These are phyloP conservation scores for Opisthocomus hoazin DNA, from an alignment of 2,113 vertebrate species.

Conservation along the genomic window DNA sequence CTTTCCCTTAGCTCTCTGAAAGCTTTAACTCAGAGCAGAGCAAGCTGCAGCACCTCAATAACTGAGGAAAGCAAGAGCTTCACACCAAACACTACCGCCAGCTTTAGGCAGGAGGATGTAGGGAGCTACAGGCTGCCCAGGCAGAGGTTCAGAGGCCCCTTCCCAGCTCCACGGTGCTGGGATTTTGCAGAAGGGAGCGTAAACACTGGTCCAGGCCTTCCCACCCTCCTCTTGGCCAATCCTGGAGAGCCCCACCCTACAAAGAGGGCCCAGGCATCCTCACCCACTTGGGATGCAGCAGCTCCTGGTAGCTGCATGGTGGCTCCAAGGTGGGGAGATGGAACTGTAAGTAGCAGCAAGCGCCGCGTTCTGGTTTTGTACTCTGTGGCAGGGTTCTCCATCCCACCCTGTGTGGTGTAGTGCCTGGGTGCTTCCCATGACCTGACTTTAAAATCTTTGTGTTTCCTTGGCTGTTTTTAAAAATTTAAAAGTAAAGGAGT, in stretches of 20 bases:
- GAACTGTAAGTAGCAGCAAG: not conserved
- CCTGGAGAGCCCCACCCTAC: not conserved
- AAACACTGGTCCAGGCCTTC: not conserved
- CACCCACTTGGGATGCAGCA: not conserved
- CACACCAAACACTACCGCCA: accelerated
- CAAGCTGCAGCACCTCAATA: not conserved
- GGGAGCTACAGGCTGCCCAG: not conserved
- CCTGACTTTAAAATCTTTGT: accelerated
- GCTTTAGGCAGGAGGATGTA: not conserved
- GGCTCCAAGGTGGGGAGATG: accelerated
- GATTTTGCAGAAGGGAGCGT: not conserved
- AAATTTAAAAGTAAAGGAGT: not conserved
- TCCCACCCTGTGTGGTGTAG: not conserved
- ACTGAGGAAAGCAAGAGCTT: not conserved
- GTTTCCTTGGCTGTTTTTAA: not conserved
- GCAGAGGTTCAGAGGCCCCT: not conserved
- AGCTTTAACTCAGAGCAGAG: not conserved
- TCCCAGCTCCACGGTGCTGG: accelerated
- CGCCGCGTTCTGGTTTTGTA: accelerated
- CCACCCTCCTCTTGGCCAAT: not conserved
- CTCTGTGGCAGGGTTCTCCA: not conserved
- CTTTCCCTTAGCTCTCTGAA: not conserved
- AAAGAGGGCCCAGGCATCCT: not conserved
- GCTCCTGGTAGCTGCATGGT: accelerated
- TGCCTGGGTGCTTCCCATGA: not conserved